Conservation (phyloP, 2,888 invertebrate genomes). For the Hypena proboscidalis region DNA sequence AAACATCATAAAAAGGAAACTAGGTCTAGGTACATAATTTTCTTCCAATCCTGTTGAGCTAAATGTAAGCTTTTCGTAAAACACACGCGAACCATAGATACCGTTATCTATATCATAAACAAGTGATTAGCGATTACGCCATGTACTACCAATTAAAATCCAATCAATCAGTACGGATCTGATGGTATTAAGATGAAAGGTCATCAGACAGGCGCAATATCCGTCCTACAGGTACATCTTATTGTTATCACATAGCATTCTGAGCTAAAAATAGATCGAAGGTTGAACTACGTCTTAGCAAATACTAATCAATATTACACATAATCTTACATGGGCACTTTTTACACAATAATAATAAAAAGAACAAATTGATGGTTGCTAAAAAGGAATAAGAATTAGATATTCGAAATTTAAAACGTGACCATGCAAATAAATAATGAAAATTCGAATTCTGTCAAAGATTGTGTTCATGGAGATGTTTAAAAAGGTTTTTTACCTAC, state of each 20-base stretch:
- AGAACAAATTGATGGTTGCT: too few species aligned
- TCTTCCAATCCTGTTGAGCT: too few species aligned
- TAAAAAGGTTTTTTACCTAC: slow-evolving; percentile 43
- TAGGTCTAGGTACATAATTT: too few species aligned
- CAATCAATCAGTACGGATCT: slow-evolving; percentile 31
- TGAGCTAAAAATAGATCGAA: slow-evolving; percentile 26
- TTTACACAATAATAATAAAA: not conserved
- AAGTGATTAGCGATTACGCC: slow-evolving; percentile 4
- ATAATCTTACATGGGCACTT: not conserved
- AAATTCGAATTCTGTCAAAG: not conserved
- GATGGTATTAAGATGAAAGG: slow-evolving; percentile 44
- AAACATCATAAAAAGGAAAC: too few species aligned
- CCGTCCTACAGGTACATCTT: slow-evolving; percentile 33
- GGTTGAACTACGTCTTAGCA: not conserved
- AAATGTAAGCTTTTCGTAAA: too few species aligned
- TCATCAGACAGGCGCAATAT: slow-evolving; percentile 50
- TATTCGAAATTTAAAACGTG: too few species aligned
- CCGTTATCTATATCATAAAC: not conserved
- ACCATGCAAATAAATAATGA: not conserved
- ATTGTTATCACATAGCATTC: slow-evolving; percentile 32
- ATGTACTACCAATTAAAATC: slow-evolving; percentile 9
- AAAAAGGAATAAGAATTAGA: not conserved
- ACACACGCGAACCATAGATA: too few species aligned
- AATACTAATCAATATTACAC: not conserved
- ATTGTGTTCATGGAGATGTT: not conserved